Evolutionary conservation across 2,797 vertebrate genomes (phyloP), one percentile per base, ranked within the genome.

Genomic region (Molossus molossus): DNA sequence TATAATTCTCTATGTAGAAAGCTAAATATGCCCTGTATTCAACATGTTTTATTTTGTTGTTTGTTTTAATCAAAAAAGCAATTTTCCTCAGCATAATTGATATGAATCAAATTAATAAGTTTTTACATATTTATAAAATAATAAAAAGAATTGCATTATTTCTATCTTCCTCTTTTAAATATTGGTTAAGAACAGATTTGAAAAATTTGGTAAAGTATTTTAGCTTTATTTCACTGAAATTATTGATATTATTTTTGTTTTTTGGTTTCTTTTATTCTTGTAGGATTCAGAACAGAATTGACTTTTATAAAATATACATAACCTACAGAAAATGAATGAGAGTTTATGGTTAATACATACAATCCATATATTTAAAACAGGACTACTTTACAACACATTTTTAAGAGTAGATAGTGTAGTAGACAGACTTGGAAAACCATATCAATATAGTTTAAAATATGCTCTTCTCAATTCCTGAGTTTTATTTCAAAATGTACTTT

Each of bases 291-390:
- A 15, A 65, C 25, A 21, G 15, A 18, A 76, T 27, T 88, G 9
- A 77, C 58, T 67, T 90, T 79, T 57, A 57, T 57, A 45, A 67
- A 67, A 69, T 90, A 60, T 55, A 79, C 23, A 69, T 90, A 57
- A 57, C 25, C 23, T 45, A 33, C 9, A 67, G 73, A 53, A 77
- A 67, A 89, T 23, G 12, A 90, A 79, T 18, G 29, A 40, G 79
- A 67, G 25, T 77, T 9, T 79, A 45, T 37, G 10, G 9, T 15
- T 57, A 57, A 53, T 90, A 90, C 33, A 69, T 23, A 80, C 50
- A 69, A 67, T 69, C 5, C 1, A 57, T n/a, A 45, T 57, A 73
- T 58, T 45, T 58, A 80, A 18, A 69, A 14, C 20, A 82, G 6
- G 10, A 73, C 15, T 72, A 37, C 6, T 48, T 70, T 81, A 60